A percentile compares a stretch with the other conserved stretches of the same genome.
These are phyloP conservation scores for Apotomis turbidana DNA, from an alignment of 2,888 invertebrate species.

Conservation along the genomic window DNA sequence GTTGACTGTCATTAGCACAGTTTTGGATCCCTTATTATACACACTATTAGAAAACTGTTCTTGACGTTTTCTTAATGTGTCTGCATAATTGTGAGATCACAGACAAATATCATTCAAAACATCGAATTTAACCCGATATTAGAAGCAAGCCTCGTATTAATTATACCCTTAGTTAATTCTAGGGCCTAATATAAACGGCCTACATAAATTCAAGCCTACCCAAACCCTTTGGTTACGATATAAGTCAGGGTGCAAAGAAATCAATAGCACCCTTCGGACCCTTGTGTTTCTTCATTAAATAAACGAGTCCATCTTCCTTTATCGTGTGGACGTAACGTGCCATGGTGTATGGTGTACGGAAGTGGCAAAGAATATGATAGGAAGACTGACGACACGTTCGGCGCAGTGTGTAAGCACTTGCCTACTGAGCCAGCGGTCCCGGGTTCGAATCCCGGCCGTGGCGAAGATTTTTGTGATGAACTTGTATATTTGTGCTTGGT, in stretches of 20 bases:
- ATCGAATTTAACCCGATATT: not conserved
- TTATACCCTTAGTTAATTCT: slow-evolving; percentile 15
- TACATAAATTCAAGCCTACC: slow-evolving; percentile 24
- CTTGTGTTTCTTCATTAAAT: slow-evolving; percentile 27
- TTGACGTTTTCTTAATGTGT: too few relatives aligned
- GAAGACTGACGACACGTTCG: not conserved
- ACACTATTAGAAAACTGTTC: too few relatives aligned
- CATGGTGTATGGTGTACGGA: not conserved
- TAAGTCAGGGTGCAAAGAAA: slow-evolving; percentile 28
- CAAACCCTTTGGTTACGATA: slow-evolving; percentile 5
- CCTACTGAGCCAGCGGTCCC: too few relatives aligned
- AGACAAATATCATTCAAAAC: too few relatives aligned
- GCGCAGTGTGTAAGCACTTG: too few relatives aligned
- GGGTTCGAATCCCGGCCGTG: too few relatives aligned
- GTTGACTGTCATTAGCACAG: too few relatives aligned
- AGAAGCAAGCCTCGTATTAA: slow-evolving; percentile 12
- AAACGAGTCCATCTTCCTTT: slow-evolving; percentile 13
- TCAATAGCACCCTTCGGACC: slow-evolving; percentile 18
- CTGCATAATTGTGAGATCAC: too few relatives aligned
- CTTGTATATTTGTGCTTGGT: too few relatives aligned
- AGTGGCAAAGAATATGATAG: not conserved
- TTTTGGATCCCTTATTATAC: too few relatives aligned
- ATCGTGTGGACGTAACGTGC: not conserved
- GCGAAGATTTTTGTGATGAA: too few relatives aligned
- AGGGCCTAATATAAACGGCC: slow-evolving; percentile 26